Evolutionary conservation across 1,140 invertebrate genomes (phyloP), one percentile per base, ranked within the genome.

Genomic region (Tetramorium parvispinum): DNA sequence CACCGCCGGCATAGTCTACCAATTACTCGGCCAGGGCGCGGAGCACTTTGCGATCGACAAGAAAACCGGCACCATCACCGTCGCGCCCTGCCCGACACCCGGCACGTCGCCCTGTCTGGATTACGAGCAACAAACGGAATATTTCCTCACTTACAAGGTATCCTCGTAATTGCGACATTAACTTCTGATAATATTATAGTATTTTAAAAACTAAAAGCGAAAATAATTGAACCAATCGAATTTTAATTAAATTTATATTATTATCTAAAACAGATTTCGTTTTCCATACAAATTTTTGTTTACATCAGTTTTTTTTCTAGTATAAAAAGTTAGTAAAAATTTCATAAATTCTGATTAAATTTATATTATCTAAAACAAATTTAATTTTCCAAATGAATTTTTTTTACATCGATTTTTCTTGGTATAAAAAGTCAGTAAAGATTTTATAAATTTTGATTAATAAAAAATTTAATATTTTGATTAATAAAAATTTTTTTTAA

Each of bases 131-230:
- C 97, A 97, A 92, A 96, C 96, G 24, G 97, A 97, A 88, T 99
- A 98, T 95, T 98, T 97, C 92, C 95, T 99, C 40, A 97, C 97
- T 61, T 98, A 98, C 90, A 98, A 98, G 96, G 98, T 98, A 94
- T 88, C 24, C 37, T 24, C 18, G 8, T 21, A n/a, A 27, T 51
- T 40, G 11, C 18, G 10, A 27, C 51, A 83, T 32, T 51, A 13
- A 46, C 46, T 11, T 3, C 3, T 16, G 5, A 24, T 43, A 16
- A 46, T 24, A 46, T 68, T 11, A n/a, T 65, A 10, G 8, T 43
- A 43, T 43, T n/a, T 65, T 27, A 43, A 10, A 70, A 53, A n/a
- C 0, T 18, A 11, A 8, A 51, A 27, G 27, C 16, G 18, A 32
- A 32, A 32, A 32, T 51, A 18, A 49, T 32, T 32, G 32, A 32